Evolutionary conservation across 2,113 vertebrate species (phyloP), one percentile per base, ranked within the genome.

Genomic region (Plectropomus leopardus): DNA sequence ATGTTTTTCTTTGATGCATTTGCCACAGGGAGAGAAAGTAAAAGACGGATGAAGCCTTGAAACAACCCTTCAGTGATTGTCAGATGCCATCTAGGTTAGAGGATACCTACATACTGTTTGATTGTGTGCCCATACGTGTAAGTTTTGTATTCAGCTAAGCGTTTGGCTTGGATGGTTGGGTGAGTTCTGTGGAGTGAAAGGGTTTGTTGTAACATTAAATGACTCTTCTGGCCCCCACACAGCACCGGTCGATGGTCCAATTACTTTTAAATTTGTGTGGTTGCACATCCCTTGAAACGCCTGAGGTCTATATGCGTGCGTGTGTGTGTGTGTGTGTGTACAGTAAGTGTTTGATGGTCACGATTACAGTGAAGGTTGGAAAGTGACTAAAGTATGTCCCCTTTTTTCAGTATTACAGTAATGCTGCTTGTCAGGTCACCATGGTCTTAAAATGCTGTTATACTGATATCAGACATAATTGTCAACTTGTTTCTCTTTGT

Each of bases 261-360:
- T 86, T 88, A 85, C 81, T 85, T 87, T 87, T 70, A 74, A 88
- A 84, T 83, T 71, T 77, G 67, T 81, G 60, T 79, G 36, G 69
- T 57, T 71, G 65, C 58, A 72, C 60, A 75, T 72, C 55, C 21
- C 51, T 78, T 40, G 48, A 78, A 53, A 64, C 53, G 34, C 55
- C 74, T 0, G 1, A 64, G 65, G 47, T 44, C 11, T 47, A 5
- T 63, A 28, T 72, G 50, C 80, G 32, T 34, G 5, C 23, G 16
- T n/a, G 32, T 53, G 54, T 51, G 50, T 4, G 11, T 53, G 11
- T 73, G 15, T 54, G 26, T 36, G 6, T 72, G 21, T 69, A 16
- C 8, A 50, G 17, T 21, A 36, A 58, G 23, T 63, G 55, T 55
- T 57, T 6, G 19, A 14, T 47, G 24, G 28, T 23, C 26, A 51